These are phyloP conservation scores for Sandelia bainsii DNA, from an alignment of 2,797 vertebrate genomes.

Conservation along the genomic window DNA sequence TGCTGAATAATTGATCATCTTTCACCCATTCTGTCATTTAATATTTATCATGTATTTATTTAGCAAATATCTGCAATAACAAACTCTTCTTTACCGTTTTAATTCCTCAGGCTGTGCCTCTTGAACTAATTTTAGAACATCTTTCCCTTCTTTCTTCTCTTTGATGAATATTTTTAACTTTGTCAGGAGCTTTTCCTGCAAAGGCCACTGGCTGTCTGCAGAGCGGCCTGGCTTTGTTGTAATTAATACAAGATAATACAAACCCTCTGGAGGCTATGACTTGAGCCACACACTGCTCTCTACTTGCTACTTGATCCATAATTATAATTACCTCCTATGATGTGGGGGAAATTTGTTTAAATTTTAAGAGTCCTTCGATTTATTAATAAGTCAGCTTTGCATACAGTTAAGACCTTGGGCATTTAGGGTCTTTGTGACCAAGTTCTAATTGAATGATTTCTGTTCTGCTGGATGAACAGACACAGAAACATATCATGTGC, in stretches of 20 bases:
- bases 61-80: conserved; percentile 17
- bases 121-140: conserved; percentile 52
- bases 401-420: not conserved
- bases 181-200: conserved; percentile 35
- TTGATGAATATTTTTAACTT: conserved; percentile 58
- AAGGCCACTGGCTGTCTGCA: conserved; percentile 21
- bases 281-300: conserved; percentile 17
- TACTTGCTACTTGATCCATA: conserved; percentile 21
- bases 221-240: conserved; percentile 30
- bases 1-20: conserved; percentile 59
- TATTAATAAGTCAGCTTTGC: not conserved
- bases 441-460: not conserved
- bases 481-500: not conserved
- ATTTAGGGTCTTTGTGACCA: not conserved
- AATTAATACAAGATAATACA: conserved; percentile 57
- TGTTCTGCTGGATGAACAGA: not conserved
- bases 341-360: not conserved
- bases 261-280: conserved; percentile 37
- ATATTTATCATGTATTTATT: conserved; percentile 31
- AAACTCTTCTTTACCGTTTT: not conserved
- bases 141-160: conserved; percentile 14
- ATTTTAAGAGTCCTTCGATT: not conserved
- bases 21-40: conserved; percentile 40
- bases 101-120: not conserved
- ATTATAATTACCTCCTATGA: conserved; percentile 20